Conservation (phyloP, 2,113 vertebrate genomes). For the Phoxinus phoxinus region DNA sequence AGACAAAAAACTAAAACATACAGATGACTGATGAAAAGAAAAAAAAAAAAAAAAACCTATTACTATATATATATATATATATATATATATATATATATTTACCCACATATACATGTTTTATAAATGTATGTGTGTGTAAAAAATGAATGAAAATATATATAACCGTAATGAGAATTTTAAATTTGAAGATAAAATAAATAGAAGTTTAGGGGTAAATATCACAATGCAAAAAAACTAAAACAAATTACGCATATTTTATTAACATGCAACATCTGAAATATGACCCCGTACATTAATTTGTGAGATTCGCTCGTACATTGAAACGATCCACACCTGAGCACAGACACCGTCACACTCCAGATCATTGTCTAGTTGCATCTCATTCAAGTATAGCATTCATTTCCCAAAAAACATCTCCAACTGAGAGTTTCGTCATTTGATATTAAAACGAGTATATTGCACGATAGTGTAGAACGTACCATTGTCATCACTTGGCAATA, state of each 20-base stretch:
- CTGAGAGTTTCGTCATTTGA: conserved; percentile 27
- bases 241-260: background rate
- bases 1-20: background rate
- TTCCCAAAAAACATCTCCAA: conserved; percentile 46
- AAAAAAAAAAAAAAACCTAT: no score
- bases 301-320: background rate
- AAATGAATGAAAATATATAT: background rate
- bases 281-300: background rate
- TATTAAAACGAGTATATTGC: conserved; percentile 66
- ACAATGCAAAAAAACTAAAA: background rate
- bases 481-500: conserved; percentile 62
- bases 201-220: background rate
- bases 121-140: no score
- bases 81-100: no score
- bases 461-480: conserved; percentile 70
- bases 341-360: conserved; percentile 45
- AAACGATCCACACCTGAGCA: background rate
- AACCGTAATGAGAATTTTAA: background rate
- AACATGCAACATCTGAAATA: background rate
- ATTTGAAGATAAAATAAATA: no score
- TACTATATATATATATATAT: no score
- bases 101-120: no score
- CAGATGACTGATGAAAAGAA: background rate
- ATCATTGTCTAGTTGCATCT: conserved; percentile 66
- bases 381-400: conserved; percentile 70